Evolutionary conservation across 37 sponge, comb jelly and placozoan genomes (phyloP).

Genomic region (Hormiphora californensis): DNA sequence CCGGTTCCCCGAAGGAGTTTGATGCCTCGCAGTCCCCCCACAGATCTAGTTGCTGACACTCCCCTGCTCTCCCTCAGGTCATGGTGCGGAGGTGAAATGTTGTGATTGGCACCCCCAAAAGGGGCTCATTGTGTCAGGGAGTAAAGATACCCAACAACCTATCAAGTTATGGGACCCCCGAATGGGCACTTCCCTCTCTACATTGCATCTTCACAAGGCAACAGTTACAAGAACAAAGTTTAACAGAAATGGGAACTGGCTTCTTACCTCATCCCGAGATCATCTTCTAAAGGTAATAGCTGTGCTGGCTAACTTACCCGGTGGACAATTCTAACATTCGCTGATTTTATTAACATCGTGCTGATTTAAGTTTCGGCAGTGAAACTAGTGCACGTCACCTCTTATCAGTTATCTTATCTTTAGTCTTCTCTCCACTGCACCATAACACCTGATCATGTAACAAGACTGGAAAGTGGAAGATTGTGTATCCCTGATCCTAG

Average conservation of each 20-base stretch:
- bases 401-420: no score
- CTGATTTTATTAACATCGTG: no score
- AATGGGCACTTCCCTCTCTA: conserved; percentile 74
- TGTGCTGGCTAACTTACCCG: no score
- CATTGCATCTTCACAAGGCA: conserved; percentile 90
- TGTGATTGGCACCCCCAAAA: conserved; percentile 93
- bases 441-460: no score
- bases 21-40: neutral
- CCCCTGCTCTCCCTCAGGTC: conserved; percentile 58
- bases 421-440: no score
- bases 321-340: no score
- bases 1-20: neutral
- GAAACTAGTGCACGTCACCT: no score
- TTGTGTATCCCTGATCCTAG: no score
- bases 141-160: conserved; percentile 93
- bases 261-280: conserved; percentile 84
- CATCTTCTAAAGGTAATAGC: conserved; percentile 75
- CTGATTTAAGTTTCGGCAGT: no score
- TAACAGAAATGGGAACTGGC: conserved; percentile 94
- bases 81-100: conserved; percentile 92
- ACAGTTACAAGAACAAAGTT: conserved; percentile 76
- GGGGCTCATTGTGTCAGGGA: conserved; percentile 80
- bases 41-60: neutral
- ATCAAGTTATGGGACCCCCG: conserved; percentile 95
- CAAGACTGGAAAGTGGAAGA: no score